A percentile compares a stretch with the other conserved stretches of the same genome.
phyloP scores from a whole-genome alignment of 2,888 invertebrate species.

The Synanthedon myopaeformis region DNA sequence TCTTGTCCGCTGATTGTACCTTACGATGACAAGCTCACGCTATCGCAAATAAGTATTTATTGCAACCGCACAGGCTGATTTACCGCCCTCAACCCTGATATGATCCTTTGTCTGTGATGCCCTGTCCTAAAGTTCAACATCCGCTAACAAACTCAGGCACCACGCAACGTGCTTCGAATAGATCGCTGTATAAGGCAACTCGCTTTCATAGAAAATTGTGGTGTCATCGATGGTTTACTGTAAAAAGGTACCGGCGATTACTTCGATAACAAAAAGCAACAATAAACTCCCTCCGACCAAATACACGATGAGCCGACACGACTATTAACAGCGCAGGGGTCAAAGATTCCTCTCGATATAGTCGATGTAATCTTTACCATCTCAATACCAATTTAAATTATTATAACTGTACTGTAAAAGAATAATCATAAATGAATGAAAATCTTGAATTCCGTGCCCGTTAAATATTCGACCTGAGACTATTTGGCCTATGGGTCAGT shows the following conservation, averaged over 20 bases:
- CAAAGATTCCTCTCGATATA: slow-evolving; percentile 49
- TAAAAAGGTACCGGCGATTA: slow-evolving; percentile 21
- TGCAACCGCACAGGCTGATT: slow-evolving; percentile 41
- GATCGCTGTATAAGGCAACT: neutral
- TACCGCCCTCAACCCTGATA: slow-evolving; percentile 8
- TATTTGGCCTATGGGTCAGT: slow-evolving; percentile 7
- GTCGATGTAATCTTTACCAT: slow-evolving; percentile 26
- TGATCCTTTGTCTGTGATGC: slow-evolving; percentile 9
- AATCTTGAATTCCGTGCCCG: neutral
- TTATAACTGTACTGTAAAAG: slow-evolving; percentile 11
- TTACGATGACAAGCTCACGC: slow-evolving; percentile 61
- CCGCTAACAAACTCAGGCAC: neutral
- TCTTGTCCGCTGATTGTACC: slow-evolving; percentile 59
- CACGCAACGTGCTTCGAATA: neutral
- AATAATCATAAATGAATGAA: neutral
- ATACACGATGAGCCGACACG: slow-evolving; percentile 34
- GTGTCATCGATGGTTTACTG: slow-evolving; percentile 14
- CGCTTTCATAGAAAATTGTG: slow-evolving; percentile 2
- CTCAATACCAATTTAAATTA: slow-evolving; percentile 19
- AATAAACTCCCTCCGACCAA: slow-evolving; percentile 36
- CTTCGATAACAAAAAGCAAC: slow-evolving; percentile 32
- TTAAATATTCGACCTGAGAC: slow-evolving; percentile 1
- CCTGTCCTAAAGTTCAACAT: neutral
- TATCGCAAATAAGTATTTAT: slow-evolving; percentile 65
- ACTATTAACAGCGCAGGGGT: slow-evolving; percentile 60